These are phyloP conservation scores for Sebastes cheni DNA, from an alignment of 2,797 vertebrate genomes.

Conservation along the genomic window DNA sequence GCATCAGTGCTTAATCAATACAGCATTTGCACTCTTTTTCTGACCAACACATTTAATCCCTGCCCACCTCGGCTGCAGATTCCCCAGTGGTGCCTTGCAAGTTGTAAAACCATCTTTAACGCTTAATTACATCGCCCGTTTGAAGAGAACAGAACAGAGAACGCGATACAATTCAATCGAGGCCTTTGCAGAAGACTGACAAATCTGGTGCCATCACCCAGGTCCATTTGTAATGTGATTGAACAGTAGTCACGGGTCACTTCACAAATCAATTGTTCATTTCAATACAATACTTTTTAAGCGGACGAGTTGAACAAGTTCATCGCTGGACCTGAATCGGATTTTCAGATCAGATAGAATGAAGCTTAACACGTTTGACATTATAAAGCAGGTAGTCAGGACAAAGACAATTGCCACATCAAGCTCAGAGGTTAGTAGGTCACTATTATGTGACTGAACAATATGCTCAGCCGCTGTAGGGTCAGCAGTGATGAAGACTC, in stretches of 20 bases:
- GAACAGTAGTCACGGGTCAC: slow-evolving; percentile 14
- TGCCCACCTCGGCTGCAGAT: slow-evolving; percentile 24
- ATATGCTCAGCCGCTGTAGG: too few species aligned
- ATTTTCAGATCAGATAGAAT: not conserved
- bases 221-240: slow-evolving; percentile 6
- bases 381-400: not conserved
- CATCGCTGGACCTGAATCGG: not conserved
- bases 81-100: slow-evolving; percentile 12
- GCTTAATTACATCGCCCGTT: slow-evolving; percentile 32
- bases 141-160: slow-evolving; percentile 3
- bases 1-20: slow-evolving; percentile 64
- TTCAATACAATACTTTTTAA: slow-evolving; percentile 12
- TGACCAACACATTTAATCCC: slow-evolving; percentile 45
- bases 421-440: too few species aligned
- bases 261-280: slow-evolving; percentile 2
- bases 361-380: not conserved
- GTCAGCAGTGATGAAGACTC: too few species aligned
- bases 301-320: not conserved
- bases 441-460: too few species aligned
- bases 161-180: not conserved
- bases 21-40: slow-evolving; percentile 36
- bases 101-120: slow-evolving; percentile 42
- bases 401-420: not conserved
- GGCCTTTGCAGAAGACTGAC: not conserved
- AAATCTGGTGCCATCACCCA: slow-evolving; percentile 3